Evolutionary conservation across 2,113 vertebrate species (phyloP).

Genomic region (Spea multiplicata): DNA sequence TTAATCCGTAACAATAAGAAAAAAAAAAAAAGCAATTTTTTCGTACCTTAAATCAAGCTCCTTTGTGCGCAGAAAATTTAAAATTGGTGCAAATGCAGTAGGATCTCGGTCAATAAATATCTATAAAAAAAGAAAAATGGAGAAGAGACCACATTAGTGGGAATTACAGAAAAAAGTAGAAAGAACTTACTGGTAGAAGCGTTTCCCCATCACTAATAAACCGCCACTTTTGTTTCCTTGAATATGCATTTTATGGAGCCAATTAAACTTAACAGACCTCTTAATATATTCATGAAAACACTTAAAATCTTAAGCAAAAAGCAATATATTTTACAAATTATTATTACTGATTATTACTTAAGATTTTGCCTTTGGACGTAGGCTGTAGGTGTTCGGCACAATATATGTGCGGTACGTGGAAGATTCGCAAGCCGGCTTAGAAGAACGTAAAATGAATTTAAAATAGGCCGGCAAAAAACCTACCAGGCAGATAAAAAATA

Average conservation of each 20-base stretch:
- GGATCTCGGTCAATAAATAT: slow-evolving; percentile 99
- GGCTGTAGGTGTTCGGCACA: too few species aligned
- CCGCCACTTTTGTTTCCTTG: not conserved
- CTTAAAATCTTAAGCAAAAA: slow-evolving; percentile 16
- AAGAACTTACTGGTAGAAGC: not conserved
- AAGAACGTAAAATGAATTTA: too few species aligned
- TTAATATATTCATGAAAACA: slow-evolving; percentile 17
- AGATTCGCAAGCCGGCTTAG: too few species aligned
- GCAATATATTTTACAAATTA: slow-evolving; percentile 9
- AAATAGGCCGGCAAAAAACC: too few species aligned
- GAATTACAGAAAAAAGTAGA: not conserved
- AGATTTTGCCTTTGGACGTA: too few species aligned
- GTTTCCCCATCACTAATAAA: not conserved
- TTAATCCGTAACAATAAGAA: too few species aligned
- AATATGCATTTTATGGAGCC: slow-evolving; percentile 8
- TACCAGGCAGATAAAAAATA: too few species aligned
- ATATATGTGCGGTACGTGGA: too few species aligned
- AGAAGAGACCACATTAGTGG: not conserved
- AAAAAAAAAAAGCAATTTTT: too few species aligned
- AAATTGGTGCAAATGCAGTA: slow-evolving; percentile 94
- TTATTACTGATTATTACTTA: not conserved
- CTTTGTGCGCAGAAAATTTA: slow-evolving; percentile 98
- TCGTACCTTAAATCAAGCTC: slow-evolving; percentile 91
- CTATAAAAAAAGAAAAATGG: slow-evolving; percentile 63
- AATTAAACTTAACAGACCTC: slow-evolving; percentile 11